Evolutionary conservation across 2,113 vertebrate species (phyloP).

Genomic region (Geococcyx californianus): DNA sequence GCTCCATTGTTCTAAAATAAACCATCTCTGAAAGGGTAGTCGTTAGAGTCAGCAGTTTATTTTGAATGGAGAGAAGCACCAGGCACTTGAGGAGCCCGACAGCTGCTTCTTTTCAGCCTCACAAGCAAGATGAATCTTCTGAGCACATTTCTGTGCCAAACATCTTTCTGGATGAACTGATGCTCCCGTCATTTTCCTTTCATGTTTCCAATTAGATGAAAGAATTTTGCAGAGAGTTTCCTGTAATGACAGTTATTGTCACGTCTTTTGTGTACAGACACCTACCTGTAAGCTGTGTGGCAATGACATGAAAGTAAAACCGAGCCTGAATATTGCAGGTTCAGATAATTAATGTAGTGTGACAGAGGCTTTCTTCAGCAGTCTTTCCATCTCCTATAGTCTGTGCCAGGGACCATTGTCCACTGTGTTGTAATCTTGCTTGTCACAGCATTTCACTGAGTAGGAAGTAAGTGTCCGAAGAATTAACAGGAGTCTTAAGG

Average conservation of each 20-base stretch:
- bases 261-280: neutral
- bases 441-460: neutral
- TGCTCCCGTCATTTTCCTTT: neutral
- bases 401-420: neutral
- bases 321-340: neutral
- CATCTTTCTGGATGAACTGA: neutral
- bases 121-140: neutral
- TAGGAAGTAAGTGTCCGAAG: neutral
- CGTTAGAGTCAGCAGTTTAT: slow-evolving; percentile 16
- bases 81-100: neutral
- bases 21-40: neutral
- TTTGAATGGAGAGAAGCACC: neutral
- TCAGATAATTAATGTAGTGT: neutral
- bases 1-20: slow-evolving; percentile 14
- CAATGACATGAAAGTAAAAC: neutral
- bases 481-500: neutral
- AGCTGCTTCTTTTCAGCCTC: neutral
- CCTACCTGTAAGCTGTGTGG: neutral
- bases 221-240: neutral
- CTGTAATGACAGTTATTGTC: neutral
- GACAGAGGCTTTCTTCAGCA: neutral
- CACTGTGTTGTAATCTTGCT: neutral
- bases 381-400: neutral
- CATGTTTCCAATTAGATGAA: neutral
- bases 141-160: neutral